Conservation (phyloP, 2,113 vertebrate species). For the Pithys albifrons region DNA sequence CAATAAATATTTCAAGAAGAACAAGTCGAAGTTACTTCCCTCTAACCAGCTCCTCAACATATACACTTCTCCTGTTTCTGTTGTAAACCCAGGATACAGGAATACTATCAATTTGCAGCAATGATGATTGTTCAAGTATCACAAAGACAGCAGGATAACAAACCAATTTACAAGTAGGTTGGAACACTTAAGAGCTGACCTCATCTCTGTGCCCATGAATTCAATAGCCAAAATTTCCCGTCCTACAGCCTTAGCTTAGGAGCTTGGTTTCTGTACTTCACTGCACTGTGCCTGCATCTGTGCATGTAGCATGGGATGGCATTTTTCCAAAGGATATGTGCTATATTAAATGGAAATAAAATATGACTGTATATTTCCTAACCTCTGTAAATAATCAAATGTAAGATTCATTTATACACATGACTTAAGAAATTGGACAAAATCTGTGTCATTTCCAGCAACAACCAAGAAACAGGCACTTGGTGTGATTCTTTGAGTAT, state of each 20-base stretch:
- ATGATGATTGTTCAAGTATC: not conserved
- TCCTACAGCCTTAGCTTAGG: not conserved
- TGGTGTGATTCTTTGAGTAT: not conserved
- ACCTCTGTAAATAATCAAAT: not conserved
- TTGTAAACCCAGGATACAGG: not conserved
- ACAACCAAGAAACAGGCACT: not conserved
- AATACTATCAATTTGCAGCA: not conserved
- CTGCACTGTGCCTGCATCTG: not conserved
- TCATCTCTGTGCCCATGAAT: not conserved
- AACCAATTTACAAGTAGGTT: not conserved
- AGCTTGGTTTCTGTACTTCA: not conserved
- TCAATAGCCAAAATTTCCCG: not conserved
- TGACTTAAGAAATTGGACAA: not conserved
- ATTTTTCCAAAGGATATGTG: not conserved
- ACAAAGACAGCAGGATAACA: not conserved
- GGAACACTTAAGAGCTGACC: not conserved
- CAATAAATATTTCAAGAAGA: slow-evolving; percentile 53
- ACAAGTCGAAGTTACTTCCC: not conserved
- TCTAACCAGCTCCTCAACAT: not conserved
- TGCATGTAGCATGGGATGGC: not conserved
- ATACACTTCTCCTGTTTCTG: not conserved
- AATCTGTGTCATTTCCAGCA: not conserved
- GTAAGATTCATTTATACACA: not conserved
- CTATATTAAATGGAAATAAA: slow-evolving; percentile 1
- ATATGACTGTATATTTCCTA: not conserved